A percentile compares a stretch with the other conserved stretches of the same genome.
Evolutionary conservation across 1,140 invertebrate genomes (phyloP).

Genomic region (Trichonephila clavata): DNA sequence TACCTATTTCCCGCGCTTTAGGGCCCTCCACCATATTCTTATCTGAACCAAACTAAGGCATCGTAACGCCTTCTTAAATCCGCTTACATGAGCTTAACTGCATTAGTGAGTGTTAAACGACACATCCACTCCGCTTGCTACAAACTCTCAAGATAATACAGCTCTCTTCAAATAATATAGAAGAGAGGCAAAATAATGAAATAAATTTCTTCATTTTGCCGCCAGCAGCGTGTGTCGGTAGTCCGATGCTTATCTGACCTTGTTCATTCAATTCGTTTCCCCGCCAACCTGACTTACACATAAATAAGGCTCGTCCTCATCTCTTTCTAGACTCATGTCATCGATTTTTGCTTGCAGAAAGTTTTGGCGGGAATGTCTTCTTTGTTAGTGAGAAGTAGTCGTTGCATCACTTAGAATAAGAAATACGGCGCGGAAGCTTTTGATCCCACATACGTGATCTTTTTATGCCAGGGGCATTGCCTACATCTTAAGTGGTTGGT

Average conservation of each 20-base stretch:
- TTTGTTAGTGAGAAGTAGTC: slow-evolving; percentile 26
- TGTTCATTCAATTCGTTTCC: slow-evolving; percentile 12
- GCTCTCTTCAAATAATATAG: neutral
- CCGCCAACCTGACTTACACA: neutral
- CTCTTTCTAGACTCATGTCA: neutral
- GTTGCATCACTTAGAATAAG: slow-evolving; percentile 31
- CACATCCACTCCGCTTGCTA: neutral
- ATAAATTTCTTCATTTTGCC: slow-evolving; percentile 30
- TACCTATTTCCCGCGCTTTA: neutral
- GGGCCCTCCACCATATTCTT: neutral
- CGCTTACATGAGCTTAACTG: neutral
- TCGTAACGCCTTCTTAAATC: neutral
- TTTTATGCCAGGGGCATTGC: neutral
- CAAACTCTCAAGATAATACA: neutral
- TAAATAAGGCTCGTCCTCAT: slow-evolving; percentile 7
- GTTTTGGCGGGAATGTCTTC: slow-evolving; percentile 28
- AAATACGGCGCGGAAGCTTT: slow-evolving; percentile 2
- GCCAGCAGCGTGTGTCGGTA: neutral
- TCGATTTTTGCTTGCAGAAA: slow-evolving; percentile 24
- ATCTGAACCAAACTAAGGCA: neutral
- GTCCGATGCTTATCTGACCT: slow-evolving; percentile 29
- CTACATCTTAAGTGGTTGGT: neutral
- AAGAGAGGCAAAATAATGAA: neutral
- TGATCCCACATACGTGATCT: slow-evolving; percentile 13
- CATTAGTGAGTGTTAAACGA: neutral